Conservation (phyloP, 2,113 vertebrate genomes). For the Melanerpes aurifrons region DNA sequence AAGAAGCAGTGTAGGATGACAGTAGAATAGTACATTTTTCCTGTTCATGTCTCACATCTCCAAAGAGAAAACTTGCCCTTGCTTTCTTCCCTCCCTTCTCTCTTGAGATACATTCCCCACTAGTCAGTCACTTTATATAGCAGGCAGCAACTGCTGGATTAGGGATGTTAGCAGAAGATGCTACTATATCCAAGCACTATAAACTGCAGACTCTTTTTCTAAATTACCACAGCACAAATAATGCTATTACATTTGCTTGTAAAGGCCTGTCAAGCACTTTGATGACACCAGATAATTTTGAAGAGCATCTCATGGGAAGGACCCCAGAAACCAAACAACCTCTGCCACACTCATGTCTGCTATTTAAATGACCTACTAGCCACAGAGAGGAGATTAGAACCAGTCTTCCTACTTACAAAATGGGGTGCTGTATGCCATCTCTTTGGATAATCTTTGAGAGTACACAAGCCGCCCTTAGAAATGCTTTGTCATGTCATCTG, state of each 20-base stretch:
- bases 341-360: background rate
- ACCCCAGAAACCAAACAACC: background rate
- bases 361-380: background rate
- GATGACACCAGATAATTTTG: background rate
- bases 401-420: background rate
- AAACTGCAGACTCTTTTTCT: background rate
- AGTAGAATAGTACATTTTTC: background rate
- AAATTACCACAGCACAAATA: background rate
- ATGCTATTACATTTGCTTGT: background rate
- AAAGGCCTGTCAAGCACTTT: background rate
- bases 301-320: background rate
- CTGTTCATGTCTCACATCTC: background rate
- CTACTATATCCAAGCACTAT: background rate
- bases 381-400: background rate
- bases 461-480: background rate
- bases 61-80: constrained; percentile 10
- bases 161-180: background rate
- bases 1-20: background rate
- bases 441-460: background rate
- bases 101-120: background rate
- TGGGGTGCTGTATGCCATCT: background rate
- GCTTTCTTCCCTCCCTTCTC: background rate
- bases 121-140: background rate
- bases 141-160: background rate
- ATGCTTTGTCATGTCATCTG: background rate